Evolutionary conservation across 2,113 vertebrate genomes (phyloP).

Genomic region (Smithornis capensis): DNA sequence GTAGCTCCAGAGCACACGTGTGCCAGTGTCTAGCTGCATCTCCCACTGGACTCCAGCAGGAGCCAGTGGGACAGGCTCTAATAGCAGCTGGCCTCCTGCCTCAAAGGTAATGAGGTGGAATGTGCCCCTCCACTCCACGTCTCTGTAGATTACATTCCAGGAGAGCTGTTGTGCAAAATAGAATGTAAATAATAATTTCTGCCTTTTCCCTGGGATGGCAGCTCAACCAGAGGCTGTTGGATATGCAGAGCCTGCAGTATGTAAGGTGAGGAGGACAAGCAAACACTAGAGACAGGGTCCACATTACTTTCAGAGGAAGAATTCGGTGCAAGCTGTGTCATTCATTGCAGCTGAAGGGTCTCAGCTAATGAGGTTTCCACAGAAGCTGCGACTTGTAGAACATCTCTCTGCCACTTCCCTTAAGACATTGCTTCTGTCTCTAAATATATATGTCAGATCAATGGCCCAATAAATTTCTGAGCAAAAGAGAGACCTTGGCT

Average conservation of each 20-base stretch:
- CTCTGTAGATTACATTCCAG: neutral
- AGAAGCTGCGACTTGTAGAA: neutral
- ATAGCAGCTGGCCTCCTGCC: neutral
- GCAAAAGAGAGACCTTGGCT: neutral
- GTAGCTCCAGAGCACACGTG: neutral
- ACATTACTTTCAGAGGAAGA: neutral
- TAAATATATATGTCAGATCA: constrained; percentile 22
- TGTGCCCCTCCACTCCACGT: rapidly evolving
- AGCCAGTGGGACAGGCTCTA: neutral
- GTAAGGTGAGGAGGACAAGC: neutral
- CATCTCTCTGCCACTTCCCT: neutral
- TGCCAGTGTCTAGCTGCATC: neutral
- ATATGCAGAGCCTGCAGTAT: neutral
- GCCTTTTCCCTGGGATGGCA: neutral
- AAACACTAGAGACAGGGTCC: neutral
- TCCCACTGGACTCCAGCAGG: neutral
- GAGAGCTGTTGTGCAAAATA: neutral
- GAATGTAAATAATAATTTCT: neutral
- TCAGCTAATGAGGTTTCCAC: constrained; percentile 7
- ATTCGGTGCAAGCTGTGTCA: neutral
- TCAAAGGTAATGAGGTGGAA: neutral
- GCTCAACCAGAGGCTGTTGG: neutral
- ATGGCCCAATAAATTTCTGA: neutral
- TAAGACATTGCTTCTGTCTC: neutral
- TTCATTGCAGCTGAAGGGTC: neutral